A percentile compares a stretch with the other conserved stretches of the same genome.
Conservation (phyloP, 2,113 vertebrate species). For the Callaeas wilsoni region DNA sequence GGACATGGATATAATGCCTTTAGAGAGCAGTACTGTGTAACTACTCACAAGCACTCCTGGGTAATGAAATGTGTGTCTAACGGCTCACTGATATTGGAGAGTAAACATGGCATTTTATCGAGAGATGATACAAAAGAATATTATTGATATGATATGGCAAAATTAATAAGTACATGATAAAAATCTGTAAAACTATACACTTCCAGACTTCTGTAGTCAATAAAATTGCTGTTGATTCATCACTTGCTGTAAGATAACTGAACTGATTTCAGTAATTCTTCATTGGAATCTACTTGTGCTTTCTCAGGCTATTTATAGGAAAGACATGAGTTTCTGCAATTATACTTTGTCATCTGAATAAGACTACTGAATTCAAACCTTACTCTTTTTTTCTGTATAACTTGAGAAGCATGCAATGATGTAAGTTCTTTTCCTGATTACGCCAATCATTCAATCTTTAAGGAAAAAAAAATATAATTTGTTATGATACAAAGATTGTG, state of each 20-base stretch:
- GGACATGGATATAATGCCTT: background rate
- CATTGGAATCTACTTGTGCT: background rate
- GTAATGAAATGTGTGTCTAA: background rate
- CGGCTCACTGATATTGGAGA: accelerated
- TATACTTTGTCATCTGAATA: background rate
- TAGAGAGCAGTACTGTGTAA: background rate
- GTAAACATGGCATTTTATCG: background rate
- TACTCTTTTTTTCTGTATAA: background rate
- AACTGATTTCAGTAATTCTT: background rate
- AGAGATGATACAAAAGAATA: background rate
- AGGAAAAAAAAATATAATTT: background rate
- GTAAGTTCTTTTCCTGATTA: background rate
- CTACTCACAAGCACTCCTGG: background rate
- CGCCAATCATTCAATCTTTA: background rate
- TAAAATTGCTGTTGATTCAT: background rate
- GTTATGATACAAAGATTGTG: background rate
- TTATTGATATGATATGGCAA: background rate
- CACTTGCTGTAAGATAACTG: background rate
- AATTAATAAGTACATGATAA: background rate
- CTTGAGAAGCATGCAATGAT: background rate
- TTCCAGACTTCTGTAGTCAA: background rate
- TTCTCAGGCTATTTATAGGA: background rate
- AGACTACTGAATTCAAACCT: background rate
- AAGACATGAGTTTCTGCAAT: background rate
- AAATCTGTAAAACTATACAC: background rate